Evolutionary conservation across 2,888 invertebrate genomes (phyloP), one percentile per base, ranked within the genome.

Genomic region (Synergus umbraculus): DNA sequence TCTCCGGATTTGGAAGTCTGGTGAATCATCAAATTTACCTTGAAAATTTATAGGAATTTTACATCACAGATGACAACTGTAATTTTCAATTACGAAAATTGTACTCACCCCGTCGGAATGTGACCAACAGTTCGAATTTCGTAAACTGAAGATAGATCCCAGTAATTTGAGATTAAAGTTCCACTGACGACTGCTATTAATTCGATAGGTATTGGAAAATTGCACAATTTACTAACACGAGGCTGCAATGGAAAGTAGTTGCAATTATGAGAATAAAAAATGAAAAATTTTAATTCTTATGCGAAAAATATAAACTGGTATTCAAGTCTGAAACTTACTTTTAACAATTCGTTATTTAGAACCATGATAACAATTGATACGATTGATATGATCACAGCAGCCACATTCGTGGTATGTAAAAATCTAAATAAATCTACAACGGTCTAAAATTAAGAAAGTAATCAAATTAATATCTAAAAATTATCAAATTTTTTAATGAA

Each of bases 201-300:
- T 89, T 97, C 97, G 76, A 95, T 95, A 0, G 97, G 97, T 66
- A 97, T 91, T 0, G 97, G 97, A 88, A 96, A 94, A 69, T 93
- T 93, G 77, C 94, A 94, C 82, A 92, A 93, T 89, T 95, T 95
- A 8, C 93, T 93, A 15, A 94, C 87, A 86, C 93, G 92, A 0
- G 95, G 95, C 93, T 95, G 92, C 92, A 90, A 90, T 58, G 78
- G 80, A 46, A 76, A 66, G 58, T 43, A 79, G 49, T 76, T 76
- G 78, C 5, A 81, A 76, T 80, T 73, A 12, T 9, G 22, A 60
- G 22, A 76, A 78, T 73, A 63, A 43, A 44, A 76, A 9, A 43
- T 67, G 79, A 41, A 41, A 66, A 18, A n/a, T 7, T 82, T 22
- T 41, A 64, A 44, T 69, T 63, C 12, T 73, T 69, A 29, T 69